phyloP scores from a whole-genome alignment of 2,888 invertebrate species.

The Drosophila rubida region DNA sequence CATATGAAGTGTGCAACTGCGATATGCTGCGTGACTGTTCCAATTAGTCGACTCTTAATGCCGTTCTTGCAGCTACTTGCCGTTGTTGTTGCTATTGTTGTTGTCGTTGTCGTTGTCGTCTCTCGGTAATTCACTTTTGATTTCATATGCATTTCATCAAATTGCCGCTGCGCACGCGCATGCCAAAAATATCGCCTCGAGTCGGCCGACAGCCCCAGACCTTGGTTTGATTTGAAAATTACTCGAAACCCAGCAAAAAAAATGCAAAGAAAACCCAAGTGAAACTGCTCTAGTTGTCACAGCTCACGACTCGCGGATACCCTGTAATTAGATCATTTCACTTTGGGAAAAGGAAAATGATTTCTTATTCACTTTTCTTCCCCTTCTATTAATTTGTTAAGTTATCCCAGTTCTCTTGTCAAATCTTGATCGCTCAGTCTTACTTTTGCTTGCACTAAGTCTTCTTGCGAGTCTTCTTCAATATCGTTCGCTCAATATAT shows the following conservation, averaged over 20 bases:
- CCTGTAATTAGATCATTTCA: too few relatives aligned
- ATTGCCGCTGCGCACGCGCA: conserved; percentile 81
- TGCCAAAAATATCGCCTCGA: conserved; percentile 58
- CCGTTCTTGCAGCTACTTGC: conserved; percentile 27
- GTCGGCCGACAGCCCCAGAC: conserved; percentile 54
- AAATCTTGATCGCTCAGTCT: too few relatives aligned
- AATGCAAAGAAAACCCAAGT: conserved; percentile 16
- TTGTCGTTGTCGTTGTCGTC: conserved; percentile 19
- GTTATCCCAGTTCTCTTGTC: not conserved
- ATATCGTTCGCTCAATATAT: too few relatives aligned
- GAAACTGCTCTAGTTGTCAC: not conserved
- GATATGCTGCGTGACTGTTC: conserved; percentile 64
- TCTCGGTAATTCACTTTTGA: conserved; percentile 79
- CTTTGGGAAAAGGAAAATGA: too few relatives aligned
- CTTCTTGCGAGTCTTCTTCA: too few relatives aligned
- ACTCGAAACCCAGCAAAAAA: conserved; percentile 42
- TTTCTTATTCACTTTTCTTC: too few relatives aligned
- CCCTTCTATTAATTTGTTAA: not conserved
- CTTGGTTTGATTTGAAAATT: conserved; percentile 77
- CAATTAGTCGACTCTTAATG: conserved; percentile 55
- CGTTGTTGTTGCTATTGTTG: conserved; percentile 18
- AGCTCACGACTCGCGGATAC: not conserved
- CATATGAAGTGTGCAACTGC: conserved; percentile 32
- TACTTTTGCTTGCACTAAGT: too few relatives aligned
- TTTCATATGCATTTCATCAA: conserved; percentile 81